Evolutionary conservation across 2,797 vertebrate genomes (phyloP).

Genomic region (Esox masquinongy): DNA sequence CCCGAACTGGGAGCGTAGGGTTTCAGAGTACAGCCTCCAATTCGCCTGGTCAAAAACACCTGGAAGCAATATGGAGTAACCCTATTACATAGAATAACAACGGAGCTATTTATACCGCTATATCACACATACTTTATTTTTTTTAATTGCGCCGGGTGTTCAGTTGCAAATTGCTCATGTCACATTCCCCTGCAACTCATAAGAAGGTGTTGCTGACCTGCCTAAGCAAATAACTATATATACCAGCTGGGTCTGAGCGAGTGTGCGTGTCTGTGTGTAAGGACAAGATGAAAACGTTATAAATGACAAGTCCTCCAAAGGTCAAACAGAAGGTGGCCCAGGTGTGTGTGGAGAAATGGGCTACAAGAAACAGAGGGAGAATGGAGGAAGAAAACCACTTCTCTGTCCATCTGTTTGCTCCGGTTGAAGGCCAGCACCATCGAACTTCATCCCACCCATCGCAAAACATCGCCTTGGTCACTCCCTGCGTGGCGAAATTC

Average conservation of each 20-base stretch:
- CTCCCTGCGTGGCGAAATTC: not conserved
- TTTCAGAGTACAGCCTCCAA: constrained; percentile 20
- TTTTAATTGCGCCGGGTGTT: constrained; percentile 37
- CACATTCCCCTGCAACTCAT: constrained; percentile 31
- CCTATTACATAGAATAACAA: constrained; percentile 43
- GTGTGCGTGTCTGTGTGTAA: not conserved
- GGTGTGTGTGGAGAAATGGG: not conserved
- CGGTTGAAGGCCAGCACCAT: not conserved
- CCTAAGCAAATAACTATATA: constrained; percentile 35
- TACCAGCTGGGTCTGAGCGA: not conserved
- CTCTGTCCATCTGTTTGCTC: not conserved
- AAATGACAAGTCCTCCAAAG: no score
- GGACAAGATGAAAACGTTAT: constrained; percentile 6
- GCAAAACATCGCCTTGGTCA: not conserved
- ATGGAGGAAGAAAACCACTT: not conserved
- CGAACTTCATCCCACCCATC: not conserved
- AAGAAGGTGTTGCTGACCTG: constrained; percentile 46
- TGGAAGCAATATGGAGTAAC: constrained; percentile 47
- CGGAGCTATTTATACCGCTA: constrained; percentile 32
- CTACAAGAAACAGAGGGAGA: constrained; percentile 11
- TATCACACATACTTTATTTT: constrained; percentile 34
- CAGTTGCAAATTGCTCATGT: constrained; percentile 45
- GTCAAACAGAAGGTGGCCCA: not conserved
- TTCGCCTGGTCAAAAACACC: constrained; percentile 18
- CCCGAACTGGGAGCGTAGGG: constrained; percentile 13